Conservation (phyloP, 2,888 invertebrate species). For the Hypomecis punctinalis region DNA sequence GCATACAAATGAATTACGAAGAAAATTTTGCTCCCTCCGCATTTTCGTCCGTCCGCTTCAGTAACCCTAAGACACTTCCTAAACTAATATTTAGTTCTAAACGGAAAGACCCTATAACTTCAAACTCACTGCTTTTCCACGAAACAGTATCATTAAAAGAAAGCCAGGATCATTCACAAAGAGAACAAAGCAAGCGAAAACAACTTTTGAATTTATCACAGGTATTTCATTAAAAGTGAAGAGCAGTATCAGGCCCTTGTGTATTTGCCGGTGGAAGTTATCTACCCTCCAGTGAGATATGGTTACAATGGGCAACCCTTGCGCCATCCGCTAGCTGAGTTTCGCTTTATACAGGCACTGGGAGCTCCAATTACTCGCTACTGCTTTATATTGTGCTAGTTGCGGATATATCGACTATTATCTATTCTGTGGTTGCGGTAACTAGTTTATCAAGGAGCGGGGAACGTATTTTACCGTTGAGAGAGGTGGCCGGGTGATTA, state of each 20-base stretch:
- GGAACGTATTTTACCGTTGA: conserved; percentile 29
- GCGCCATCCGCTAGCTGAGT: conserved; percentile 49
- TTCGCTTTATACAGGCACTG: conserved; percentile 40
- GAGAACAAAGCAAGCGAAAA: conserved; percentile 38
- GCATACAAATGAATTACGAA: no score
- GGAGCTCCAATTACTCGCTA: conserved; percentile 37
- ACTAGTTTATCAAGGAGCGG: conserved; percentile 33
- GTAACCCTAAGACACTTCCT: background rate
- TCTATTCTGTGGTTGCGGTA: conserved; percentile 25
- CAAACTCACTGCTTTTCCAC: conserved; percentile 4
- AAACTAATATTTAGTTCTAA: conserved; percentile 3
- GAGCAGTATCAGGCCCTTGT: conserved; percentile 53
- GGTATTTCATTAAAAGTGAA: conserved; percentile 52
- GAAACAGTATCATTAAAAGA: conserved; percentile 21
- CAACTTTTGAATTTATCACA: conserved; percentile 47
- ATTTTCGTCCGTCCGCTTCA: background rate
- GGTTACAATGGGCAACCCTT: conserved; percentile 58
- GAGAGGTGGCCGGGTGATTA: conserved; percentile 28
- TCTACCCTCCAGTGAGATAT: conserved; percentile 62
- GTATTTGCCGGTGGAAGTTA: conserved; percentile 58
- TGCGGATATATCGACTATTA: conserved; percentile 23
- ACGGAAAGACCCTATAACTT: conserved; percentile 14
- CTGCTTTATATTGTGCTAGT: conserved; percentile 37
- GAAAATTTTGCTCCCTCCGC: background rate
- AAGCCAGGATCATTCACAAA: conserved; percentile 18